phyloP scores from a whole-genome alignment of 2,888 invertebrate genomes.

The Pherbina coryleti region DNA sequence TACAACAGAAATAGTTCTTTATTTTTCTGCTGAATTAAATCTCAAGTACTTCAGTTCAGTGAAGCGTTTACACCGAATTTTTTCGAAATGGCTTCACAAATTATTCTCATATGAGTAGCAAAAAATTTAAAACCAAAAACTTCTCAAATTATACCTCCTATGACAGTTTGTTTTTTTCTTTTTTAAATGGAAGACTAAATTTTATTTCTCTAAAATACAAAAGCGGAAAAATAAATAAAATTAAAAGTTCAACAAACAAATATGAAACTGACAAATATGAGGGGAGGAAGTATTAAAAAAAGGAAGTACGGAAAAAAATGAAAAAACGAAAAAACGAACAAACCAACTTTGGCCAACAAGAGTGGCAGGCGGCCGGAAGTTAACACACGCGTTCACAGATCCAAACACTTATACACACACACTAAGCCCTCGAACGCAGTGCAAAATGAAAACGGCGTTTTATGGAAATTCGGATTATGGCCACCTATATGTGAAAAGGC shows the following conservation, averaged over 20 bases:
- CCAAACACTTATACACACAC: neutral
- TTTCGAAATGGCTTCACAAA: no score
- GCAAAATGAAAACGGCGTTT: neutral
- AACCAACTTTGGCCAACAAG: neutral
- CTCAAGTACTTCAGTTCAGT: no score
- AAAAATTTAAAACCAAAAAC: neutral
- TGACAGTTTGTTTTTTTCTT: neutral
- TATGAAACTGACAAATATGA: neutral
- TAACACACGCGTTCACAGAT: neutral
- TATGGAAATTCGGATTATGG: slow-evolving; percentile 15
- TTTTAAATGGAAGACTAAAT: neutral
- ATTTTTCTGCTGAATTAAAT: no score
- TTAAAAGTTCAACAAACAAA: slow-evolving; percentile 2
- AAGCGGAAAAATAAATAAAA: slow-evolving; percentile 13
- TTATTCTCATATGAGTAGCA: no score
- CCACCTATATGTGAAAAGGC: neutral
- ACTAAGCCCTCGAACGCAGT: neutral
- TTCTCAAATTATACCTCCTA: neutral
- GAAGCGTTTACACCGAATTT: no score
- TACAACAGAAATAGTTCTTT: no score
- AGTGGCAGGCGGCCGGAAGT: neutral
- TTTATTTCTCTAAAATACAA: neutral
- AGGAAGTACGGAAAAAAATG: neutral
- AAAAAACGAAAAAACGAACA: neutral
- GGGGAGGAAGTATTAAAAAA: neutral